Conservation (phyloP, 2,888 invertebrate genomes). For the Amphipyra tragopoginis region DNA sequence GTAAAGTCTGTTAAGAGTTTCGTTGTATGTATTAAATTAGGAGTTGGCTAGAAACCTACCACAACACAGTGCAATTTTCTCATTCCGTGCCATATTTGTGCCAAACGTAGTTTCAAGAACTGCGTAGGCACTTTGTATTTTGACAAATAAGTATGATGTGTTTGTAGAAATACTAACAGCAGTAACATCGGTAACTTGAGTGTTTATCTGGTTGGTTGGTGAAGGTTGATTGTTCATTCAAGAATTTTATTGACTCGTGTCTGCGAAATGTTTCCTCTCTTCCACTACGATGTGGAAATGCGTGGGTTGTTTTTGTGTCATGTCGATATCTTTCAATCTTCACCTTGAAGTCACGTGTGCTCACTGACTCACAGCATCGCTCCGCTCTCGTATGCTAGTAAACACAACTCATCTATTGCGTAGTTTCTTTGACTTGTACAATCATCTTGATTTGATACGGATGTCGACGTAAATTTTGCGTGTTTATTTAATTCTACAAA, state of each 20-base stretch:
- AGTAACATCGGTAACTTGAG: conserved; percentile 32
- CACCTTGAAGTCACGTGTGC: conserved; percentile 82
- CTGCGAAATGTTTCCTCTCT: conserved; percentile 40
- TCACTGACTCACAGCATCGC: conserved; percentile 73
- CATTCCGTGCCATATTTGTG: no score
- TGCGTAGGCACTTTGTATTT: conserved; percentile 5
- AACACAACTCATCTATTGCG: conserved; percentile 69
- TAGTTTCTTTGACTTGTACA: conserved; percentile 57
- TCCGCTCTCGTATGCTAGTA: conserved; percentile 57
- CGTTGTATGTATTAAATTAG: not conserved
- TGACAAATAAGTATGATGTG: conserved; percentile 16
- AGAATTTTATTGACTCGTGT: conserved; percentile 29
- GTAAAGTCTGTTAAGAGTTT: conserved; percentile 19
- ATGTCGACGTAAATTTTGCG: conserved; percentile 24
- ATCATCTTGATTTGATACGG: conserved; percentile 47
- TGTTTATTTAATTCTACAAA: conserved; percentile 32
- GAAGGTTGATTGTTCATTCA: conserved; percentile 56
- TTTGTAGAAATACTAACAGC: conserved; percentile 16
- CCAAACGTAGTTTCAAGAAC: no score
- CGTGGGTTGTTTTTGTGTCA: conserved; percentile 51
- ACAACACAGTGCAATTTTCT: no score
- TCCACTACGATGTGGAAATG: conserved; percentile 37
- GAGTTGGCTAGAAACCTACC: not conserved
- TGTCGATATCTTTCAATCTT: conserved; percentile 67
- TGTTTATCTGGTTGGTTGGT: conserved; percentile 51